phyloP scores from a whole-genome alignment of 2,797 vertebrate species.

The Ctenopoma multispine region DNA sequence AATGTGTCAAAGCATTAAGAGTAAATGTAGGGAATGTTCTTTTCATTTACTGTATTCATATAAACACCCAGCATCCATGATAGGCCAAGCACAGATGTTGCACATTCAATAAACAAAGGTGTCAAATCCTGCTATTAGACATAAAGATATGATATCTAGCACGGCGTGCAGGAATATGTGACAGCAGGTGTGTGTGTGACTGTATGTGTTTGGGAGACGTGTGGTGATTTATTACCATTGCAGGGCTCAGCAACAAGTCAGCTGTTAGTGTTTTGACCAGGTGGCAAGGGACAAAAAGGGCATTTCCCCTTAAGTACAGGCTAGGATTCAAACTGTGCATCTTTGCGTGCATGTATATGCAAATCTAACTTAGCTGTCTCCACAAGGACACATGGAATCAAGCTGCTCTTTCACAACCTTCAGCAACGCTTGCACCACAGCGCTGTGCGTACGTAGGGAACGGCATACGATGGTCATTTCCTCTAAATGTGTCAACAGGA shows the following conservation, averaged over 20 bases:
- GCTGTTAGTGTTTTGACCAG: conserved; percentile 86
- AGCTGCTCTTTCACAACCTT: conserved; percentile 69
- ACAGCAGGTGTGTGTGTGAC: conserved; percentile 26
- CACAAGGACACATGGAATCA: conserved; percentile 71
- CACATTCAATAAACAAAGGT: conserved; percentile 5
- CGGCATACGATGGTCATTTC: conserved; percentile 68
- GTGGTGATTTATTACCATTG: conserved; percentile 80
- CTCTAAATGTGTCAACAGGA: conserved; percentile 83
- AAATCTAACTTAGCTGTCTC: conserved; percentile 77
- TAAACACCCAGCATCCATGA: conserved; percentile 19
- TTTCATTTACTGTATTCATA: conserved; percentile 31
- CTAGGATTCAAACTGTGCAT: conserved; percentile 55
- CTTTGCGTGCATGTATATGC: conserved; percentile 40
- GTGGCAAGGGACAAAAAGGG: conserved; percentile 83
- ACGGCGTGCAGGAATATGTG: conserved; percentile 42
- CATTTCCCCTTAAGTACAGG: conserved; percentile 75
- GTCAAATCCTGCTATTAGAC: conserved; percentile 54
- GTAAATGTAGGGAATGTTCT: background rate
- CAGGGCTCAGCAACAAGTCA: conserved; percentile 83
- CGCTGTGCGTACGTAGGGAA: conserved; percentile 56
- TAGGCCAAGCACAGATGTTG: conserved; percentile 10
- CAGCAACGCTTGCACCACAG: conserved; percentile 65
- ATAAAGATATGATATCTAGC: conserved; percentile 59
- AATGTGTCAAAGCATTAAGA: background rate
- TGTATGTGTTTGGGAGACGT: conserved; percentile 47